Conservation (phyloP, 2,888 invertebrate genomes). For the Leptinotarsa haldemani region DNA sequence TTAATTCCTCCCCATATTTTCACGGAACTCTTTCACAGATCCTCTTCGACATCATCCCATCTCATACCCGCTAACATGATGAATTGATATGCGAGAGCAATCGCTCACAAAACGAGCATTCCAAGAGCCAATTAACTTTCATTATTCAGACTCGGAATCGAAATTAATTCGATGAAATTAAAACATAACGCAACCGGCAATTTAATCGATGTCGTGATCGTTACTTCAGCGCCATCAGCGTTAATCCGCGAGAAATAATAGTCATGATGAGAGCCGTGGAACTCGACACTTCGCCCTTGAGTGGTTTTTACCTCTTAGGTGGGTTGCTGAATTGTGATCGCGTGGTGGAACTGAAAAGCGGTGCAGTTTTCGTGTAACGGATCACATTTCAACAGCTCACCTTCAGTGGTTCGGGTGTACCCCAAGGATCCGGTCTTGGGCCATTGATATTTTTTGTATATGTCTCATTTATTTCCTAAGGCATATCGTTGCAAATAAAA, state of each 20-base stretch:
- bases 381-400: too few species aligned
- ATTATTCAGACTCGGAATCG: conserved; percentile 25
- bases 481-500: too few species aligned
- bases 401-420: too few species aligned
- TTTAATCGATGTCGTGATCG: conserved; percentile 35
- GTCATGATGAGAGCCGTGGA: conserved; percentile 32
- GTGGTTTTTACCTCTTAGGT: conserved; percentile 8
- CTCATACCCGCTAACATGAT: neutral
- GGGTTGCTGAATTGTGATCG: neutral
- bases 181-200: conserved; percentile 27
- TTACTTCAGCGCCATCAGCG: conserved; percentile 32
- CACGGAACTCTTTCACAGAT: neutral
- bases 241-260: conserved; percentile 32
- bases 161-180: conserved; percentile 29
- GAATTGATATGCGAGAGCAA: conserved; percentile 2
- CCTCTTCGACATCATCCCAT: neutral
- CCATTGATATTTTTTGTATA: too few species aligned
- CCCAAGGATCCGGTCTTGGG: too few species aligned
- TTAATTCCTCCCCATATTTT: too few species aligned
- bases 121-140: conserved; percentile 23
- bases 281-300: conserved; percentile 31
- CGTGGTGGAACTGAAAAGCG: too few species aligned
- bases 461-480: too few species aligned
- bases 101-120: conserved; percentile 9
- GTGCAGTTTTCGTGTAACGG: too few species aligned